phyloP scores from a whole-genome alignment of 2,888 invertebrate genomes.

The Mechanitis mazaeus region DNA sequence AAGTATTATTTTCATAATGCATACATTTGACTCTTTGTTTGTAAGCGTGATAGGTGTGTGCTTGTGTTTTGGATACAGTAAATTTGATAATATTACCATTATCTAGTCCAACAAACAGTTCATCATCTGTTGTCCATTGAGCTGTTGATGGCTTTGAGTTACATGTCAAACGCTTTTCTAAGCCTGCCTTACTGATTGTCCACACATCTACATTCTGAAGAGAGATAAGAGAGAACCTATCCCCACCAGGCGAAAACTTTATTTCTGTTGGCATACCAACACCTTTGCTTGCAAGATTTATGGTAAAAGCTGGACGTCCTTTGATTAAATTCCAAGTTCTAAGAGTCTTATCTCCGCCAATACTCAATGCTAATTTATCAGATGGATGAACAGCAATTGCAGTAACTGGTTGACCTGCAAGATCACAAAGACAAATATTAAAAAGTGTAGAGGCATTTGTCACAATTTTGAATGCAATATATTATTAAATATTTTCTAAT shows the following conservation, averaged over 20 bases:
- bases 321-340: constrained; percentile 96
- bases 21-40: constrained; percentile 82
- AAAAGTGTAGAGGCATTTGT: not conserved
- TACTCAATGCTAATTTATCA: constrained; percentile 90
- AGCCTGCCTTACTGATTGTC: constrained; percentile 85
- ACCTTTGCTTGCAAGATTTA: constrained; percentile 86
- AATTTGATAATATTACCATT: constrained; percentile 81
- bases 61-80: constrained; percentile 70
- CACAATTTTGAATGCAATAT: too few species aligned
- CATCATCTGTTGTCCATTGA: constrained; percentile 80
- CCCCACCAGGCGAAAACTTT: constrained; percentile 86
- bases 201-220: constrained; percentile 87
- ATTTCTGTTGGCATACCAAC: constrained; percentile 70
- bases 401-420: constrained; percentile 79
- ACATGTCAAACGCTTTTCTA: constrained; percentile 81
- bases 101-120: constrained; percentile 83
- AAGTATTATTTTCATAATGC: constrained; percentile 68
- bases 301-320: constrained; percentile 91
- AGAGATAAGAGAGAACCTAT: constrained; percentile 84
- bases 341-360: constrained; percentile 89
- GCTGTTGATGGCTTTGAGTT: constrained; percentile 82
- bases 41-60: constrained; percentile 73
- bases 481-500: too few species aligned
- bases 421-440: constrained; percentile 25
- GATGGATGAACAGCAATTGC: constrained; percentile 90